Base-by-base conservation (phyloP, 2,888 invertebrate genomes). In the Spisula subtruncata region DNA sequence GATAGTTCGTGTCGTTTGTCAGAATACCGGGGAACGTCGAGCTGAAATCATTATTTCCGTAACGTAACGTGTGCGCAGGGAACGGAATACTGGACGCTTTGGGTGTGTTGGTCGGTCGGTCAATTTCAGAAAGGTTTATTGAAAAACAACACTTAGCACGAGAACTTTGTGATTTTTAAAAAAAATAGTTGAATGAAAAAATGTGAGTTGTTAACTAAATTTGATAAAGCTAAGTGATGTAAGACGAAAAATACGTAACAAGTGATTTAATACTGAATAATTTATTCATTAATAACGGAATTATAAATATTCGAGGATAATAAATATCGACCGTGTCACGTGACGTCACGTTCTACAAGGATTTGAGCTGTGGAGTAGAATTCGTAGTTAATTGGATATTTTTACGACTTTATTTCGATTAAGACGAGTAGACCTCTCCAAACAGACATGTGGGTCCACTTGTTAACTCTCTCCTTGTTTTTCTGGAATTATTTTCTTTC, bases 401-500 rank as follows among this genome's bases (percentile, higher is more conserved):
- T 66, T 66, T 25, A n/a, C 25, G n/a, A 10, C 4, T n/a, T 25
- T 25, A 25, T 25, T 25, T 25, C 60, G 25, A 25, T 25, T 25
- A n/a, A 25, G n/a, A 66, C 10, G 25, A 25, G 6, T 10, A 66
- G 8, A 25, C 25, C 8, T 25, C 25, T 25, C n/a, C 8, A 29
- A 25, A 75, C n/a, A 75, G 25, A 32, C 29, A 75, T 35, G 35
- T 14, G 20, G 16, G 25, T 75, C 35, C 18, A 32, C 25, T 75
- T 75, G 16, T 1, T 32, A 18, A 18, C 18, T 4, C 12, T 75
- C 32, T 18, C 25, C 32, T 32, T 75, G 6, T 32, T 75, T 25
- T 16, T 84, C 10, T 84, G 83, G 83, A 84, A 84, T 66, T 81
- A 60, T 25, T 75, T 89, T 81, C 60, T 56, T 20, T 25, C 14